phyloP scores from a whole-genome alignment of 2,113 vertebrate genomes.

The Syngnathus scovelli region DNA sequence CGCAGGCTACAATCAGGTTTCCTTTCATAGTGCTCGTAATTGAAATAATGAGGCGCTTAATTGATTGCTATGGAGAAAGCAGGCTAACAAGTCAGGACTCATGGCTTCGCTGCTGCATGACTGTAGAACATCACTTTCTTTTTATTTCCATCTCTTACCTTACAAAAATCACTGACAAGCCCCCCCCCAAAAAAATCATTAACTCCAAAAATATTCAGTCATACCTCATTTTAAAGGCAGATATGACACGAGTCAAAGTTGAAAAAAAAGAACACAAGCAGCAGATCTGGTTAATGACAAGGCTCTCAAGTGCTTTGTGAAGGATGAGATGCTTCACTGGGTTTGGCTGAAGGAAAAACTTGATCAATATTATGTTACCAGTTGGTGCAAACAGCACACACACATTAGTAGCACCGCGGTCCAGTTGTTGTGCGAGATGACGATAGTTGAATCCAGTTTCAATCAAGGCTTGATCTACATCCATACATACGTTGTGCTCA shows the following conservation, averaged over 20 bases:
- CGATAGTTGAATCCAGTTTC: constrained; percentile 32
- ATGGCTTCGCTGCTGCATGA: constrained; percentile 33
- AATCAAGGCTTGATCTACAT: constrained; percentile 29
- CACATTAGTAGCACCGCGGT: constrained; percentile 47
- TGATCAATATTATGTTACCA: neutral
- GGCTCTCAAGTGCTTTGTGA: constrained; percentile 11
- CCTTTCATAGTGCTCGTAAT: constrained; percentile 10
- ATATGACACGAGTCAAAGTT: neutral
- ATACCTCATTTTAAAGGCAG: constrained; percentile 1
- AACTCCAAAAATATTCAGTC: neutral
- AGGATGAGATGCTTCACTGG: constrained; percentile 8
- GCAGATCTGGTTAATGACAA: constrained; percentile 10
- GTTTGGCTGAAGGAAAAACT: neutral
- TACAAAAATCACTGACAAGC: neutral
- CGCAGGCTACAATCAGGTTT: constrained; percentile 19
- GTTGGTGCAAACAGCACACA: neutral
- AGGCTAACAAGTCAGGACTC: constrained; percentile 18
- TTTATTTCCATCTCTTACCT: neutral
- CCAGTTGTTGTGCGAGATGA: constrained; percentile 38
- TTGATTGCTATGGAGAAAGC: constrained; percentile 8
- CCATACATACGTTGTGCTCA: constrained; percentile 34
- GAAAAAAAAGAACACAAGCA: constrained; percentile 18
- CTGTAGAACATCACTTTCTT: constrained; percentile 25
- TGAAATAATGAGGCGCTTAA: constrained; percentile 16
- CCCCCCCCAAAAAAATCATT: neutral